phyloP scores from a whole-genome alignment of 1,140 invertebrate species.

The Pentalonia nigronervosa region DNA sequence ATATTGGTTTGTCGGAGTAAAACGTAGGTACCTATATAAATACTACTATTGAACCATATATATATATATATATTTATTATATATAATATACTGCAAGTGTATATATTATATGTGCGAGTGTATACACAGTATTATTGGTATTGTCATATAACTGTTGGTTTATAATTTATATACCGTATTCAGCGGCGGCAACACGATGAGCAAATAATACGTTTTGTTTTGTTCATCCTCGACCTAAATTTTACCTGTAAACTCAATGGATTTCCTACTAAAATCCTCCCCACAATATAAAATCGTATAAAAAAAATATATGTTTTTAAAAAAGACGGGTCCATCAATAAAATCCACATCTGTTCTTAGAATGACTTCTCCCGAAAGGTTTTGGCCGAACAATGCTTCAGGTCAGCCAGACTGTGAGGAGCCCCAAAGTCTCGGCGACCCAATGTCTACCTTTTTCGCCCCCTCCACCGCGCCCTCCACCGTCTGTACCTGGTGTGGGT shows the following conservation, averaged over 20 bases:
- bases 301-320: conserved; percentile 29
- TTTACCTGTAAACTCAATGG: conserved; percentile 39
- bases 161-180: conserved; percentile 31
- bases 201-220: conserved; percentile 45
- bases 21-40: background rate
- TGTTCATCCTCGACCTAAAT: conserved; percentile 23
- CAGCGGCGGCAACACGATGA: background rate
- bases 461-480: background rate
- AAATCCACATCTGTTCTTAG: conserved; percentile 1
- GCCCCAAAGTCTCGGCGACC: conserved; percentile 51
- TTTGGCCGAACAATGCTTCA: conserved; percentile 13
- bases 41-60: background rate
- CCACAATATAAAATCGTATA: background rate
- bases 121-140: background rate
- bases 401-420: conserved; percentile 51
- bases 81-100: background rate
- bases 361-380: conserved; percentile 49
- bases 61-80: background rate
- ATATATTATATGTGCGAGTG: background rate
- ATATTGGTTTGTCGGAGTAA: background rate
- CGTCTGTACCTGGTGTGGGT: background rate
- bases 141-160: conserved; percentile 38
- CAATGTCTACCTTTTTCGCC: conserved; percentile 49
- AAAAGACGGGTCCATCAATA: conserved; percentile 15
- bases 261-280: conserved; percentile 39